These are phyloP conservation scores for Helicoverpa armigera DNA, from an alignment of 1,140 invertebrate species.

Conservation along the genomic window DNA sequence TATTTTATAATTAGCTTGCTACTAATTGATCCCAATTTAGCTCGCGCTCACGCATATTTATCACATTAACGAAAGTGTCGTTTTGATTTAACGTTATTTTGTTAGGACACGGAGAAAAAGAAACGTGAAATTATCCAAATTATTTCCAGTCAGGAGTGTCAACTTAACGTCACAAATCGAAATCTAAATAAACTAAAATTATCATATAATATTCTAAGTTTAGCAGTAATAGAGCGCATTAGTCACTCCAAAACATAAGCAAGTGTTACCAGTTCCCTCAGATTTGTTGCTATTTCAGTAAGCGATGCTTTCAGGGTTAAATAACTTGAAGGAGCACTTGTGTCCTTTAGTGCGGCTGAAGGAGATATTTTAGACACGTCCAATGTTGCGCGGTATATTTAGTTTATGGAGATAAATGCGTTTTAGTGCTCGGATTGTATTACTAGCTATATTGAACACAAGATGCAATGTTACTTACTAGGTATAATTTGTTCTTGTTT, in stretches of 20 bases:
- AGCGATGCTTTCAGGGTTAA: constrained; percentile 75
- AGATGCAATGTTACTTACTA: background rate
- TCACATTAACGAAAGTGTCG: constrained; percentile 58
- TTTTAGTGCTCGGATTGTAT: constrained; percentile 46
- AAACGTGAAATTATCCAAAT: constrained; percentile 26
- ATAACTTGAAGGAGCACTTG: constrained; percentile 70
- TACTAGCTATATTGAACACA: constrained; percentile 39
- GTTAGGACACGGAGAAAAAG: background rate
- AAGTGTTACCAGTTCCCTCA: constrained; percentile 64
- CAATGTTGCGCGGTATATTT: constrained; percentile 68
- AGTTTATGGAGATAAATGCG: constrained; percentile 63
- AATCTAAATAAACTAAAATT: constrained; percentile 33
- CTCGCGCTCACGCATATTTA: constrained; percentile 53
- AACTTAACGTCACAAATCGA: constrained; percentile 16
- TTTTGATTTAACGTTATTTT: constrained; percentile 49
- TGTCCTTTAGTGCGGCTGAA: constrained; percentile 60
- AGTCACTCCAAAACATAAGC: constrained; percentile 58
- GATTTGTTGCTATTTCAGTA: constrained; percentile 68
- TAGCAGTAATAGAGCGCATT: constrained; percentile 55
- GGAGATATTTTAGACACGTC: constrained; percentile 66
- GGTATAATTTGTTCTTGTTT: constrained; percentile 29
- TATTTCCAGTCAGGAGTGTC: background rate
- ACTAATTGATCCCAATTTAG: constrained; percentile 62
- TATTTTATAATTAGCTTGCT: constrained; percentile 55
- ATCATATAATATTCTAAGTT: constrained; percentile 11